Evolutionary conservation across 2,113 vertebrate genomes (phyloP), one percentile per base, ranked within the genome.

Genomic region (Cisticola juncidis): DNA sequence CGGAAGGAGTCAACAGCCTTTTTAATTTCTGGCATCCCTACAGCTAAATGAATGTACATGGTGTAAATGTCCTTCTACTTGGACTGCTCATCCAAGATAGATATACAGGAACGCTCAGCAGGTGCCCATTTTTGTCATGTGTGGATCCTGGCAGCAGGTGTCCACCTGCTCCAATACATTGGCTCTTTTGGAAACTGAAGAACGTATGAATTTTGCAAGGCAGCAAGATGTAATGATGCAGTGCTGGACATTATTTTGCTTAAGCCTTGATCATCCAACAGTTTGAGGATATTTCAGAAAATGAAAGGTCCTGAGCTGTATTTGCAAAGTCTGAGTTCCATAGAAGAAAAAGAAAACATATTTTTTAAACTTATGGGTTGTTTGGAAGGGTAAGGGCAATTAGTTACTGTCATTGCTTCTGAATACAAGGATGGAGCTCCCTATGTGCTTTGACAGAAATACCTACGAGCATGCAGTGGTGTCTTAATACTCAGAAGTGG

Each of bases 241-340:
- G 4, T 44, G 42, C 13, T 48, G 54, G 33, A 29, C 16, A 10
- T 85, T 31, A 38, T 40, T 88, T 62, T 78, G 16, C 21, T 53
- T 69, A 48, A 78, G n/a, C 11, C 3, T 9, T 28, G 5, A n/a
- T 53, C 0, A 0, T 81, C 38, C 31, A 54, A 78, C 88, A 44
- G 11, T 29, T 10, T 21, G 31, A 66, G 6, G 5, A 3, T 53
- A 33, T 31, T 61, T 85, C 64, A 68, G 31, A 28, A 42, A 53
- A 35, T 64, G 10, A 50, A 81, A 54, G 10, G 21, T 45, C 38
- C 40, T 77, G 26, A 61, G 24, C 31, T 44, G 31, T 54, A 40
- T 81, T 85, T 91, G 24, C 10, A 5, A 45, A 51, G 25, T 71
- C 50, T n/a, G 29, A 44, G 11, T 58, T 81, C 33, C 17, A 28